phyloP scores from a whole-genome alignment of 1,140 invertebrate genomes.

The Heterodera carotae region DNA sequence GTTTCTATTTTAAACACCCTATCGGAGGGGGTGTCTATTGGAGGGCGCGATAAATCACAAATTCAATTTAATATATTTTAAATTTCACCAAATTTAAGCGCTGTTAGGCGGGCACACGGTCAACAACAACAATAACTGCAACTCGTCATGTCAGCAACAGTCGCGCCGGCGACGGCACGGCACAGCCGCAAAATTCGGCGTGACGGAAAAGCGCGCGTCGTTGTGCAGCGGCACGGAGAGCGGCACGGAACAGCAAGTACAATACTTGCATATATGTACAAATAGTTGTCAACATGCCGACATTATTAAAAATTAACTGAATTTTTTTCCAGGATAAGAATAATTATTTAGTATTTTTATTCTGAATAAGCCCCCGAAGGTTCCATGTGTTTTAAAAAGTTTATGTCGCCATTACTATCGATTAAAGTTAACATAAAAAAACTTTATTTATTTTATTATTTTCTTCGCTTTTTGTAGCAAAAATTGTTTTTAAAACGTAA shows the following conservation, averaged over 20 bases:
- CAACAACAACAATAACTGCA: conserved; percentile 3
- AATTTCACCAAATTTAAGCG: neutral
- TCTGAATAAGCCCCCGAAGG: too few relatives aligned
- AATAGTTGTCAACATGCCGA: neutral
- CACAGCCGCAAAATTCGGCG: neutral
- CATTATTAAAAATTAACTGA: neutral
- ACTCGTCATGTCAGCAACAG: neutral
- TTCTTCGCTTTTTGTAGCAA: too few relatives aligned
- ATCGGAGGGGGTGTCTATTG: too few relatives aligned
- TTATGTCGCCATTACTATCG: too few relatives aligned
- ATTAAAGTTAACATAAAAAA: too few relatives aligned
- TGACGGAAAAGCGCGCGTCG: neutral
- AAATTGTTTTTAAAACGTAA: too few relatives aligned
- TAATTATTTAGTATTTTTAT: too few relatives aligned
- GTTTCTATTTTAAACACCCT: too few relatives aligned
- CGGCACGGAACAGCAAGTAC: neutral
- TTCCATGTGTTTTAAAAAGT: too few relatives aligned
- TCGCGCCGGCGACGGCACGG: neutral
- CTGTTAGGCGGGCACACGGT: conserved; percentile 2
- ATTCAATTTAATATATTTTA: neutral
- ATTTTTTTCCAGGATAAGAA: too few relatives aligned
- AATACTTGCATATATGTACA: conserved; percentile 3
- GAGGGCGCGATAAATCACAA: too few relatives aligned
- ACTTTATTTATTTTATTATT: too few relatives aligned
- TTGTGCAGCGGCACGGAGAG: neutral